A percentile compares a stretch with the other conserved stretches of the same genome.
Conservation (phyloP, 2,888 invertebrate species). For the Labia minor region DNA sequence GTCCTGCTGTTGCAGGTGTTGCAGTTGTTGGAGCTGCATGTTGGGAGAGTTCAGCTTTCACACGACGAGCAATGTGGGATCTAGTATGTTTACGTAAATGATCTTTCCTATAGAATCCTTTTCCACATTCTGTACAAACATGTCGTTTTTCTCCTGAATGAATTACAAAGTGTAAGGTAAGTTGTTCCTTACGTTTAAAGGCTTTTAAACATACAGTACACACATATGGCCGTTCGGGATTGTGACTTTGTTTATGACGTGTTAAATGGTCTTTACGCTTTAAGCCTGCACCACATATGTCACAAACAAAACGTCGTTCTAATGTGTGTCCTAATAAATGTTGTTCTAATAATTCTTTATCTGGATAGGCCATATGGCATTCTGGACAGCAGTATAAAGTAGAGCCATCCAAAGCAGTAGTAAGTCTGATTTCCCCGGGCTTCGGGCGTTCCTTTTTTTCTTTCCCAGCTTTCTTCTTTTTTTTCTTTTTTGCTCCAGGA, state of each 20-base stretch:
- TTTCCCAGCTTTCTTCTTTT: constrained; percentile 63
- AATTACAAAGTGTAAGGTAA: constrained; percentile 79
- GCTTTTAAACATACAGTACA: constrained; percentile 80
- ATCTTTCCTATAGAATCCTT: constrained; percentile 81
- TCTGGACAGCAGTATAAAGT: constrained; percentile 79
- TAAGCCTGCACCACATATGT: constrained; percentile 77
- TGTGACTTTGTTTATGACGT: constrained; percentile 77
- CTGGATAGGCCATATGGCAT: constrained; percentile 82
- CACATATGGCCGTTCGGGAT: constrained; percentile 77
- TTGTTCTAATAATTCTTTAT: constrained; percentile 70
- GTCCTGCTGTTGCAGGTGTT: not conserved
- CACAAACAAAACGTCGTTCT: constrained; percentile 75
- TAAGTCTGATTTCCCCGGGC: constrained; percentile 68
- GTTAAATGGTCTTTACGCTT: constrained; percentile 80
- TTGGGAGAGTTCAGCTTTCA: constrained; percentile 72
- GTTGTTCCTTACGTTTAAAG: constrained; percentile 79
- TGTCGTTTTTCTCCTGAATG: constrained; percentile 83
- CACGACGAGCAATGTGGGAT: constrained; percentile 72
- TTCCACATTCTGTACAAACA: constrained; percentile 76
- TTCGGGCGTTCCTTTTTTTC: constrained; percentile 75
- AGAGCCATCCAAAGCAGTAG: constrained; percentile 55
- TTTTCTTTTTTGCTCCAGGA: constrained; percentile 53
- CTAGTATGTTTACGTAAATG: constrained; percentile 76
- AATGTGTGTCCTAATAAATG: constrained; percentile 78
- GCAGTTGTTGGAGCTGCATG: constrained; percentile 36